Conservation (phyloP, 2,113 vertebrate genomes). For the Eptesicus fuscus region DNA sequence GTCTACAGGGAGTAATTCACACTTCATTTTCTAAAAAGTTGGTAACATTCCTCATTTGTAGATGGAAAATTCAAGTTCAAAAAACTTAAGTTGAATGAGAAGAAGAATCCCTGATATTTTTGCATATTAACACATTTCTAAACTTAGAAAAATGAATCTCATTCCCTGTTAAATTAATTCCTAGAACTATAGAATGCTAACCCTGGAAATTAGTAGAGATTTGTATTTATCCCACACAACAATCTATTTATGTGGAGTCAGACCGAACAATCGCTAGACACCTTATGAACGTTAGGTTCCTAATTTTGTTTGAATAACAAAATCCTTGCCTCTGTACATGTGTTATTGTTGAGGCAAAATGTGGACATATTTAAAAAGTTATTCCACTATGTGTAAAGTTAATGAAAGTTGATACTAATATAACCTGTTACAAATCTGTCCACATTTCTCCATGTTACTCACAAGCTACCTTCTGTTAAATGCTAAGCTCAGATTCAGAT, state of each 20-base stretch:
- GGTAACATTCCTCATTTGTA: background rate
- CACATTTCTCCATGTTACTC: background rate
- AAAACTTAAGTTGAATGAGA: background rate
- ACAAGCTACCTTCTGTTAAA: background rate
- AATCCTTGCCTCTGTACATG: background rate
- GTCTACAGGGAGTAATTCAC: background rate
- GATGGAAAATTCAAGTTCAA: background rate
- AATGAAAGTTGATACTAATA: background rate
- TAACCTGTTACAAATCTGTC: background rate
- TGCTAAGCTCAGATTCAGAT: background rate
- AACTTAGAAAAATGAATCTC: background rate
- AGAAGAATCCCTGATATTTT: background rate
- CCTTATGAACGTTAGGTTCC: background rate
- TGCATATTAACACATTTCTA: background rate
- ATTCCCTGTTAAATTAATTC: background rate
- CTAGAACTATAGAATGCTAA: background rate
- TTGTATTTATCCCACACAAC: background rate
- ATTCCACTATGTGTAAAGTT: background rate
- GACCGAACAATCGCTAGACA: background rate
- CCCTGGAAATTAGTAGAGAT: background rate
- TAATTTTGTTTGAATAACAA: background rate
- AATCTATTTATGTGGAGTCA: background rate
- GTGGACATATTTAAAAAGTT: background rate
- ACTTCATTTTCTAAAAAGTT: conserved; percentile 1
- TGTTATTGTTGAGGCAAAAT: background rate